Evolutionary conservation across 2,113 vertebrate genomes (phyloP), one percentile per base, ranked within the genome.

Genomic region (Hippocampus comes): DNA sequence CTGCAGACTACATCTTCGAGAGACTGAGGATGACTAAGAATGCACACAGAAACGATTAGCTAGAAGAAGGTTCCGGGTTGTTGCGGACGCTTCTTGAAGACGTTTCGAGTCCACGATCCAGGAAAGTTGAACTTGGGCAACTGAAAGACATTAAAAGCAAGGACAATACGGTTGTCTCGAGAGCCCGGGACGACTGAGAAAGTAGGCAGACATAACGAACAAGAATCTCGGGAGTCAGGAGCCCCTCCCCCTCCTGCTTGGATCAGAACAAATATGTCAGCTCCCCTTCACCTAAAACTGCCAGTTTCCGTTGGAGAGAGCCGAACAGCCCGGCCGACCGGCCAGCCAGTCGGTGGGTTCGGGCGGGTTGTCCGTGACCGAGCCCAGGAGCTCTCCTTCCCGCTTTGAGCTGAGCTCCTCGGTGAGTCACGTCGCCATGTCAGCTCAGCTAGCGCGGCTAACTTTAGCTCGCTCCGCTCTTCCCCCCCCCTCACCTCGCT

Each of bases 341-440:
- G 9, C 41, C 34, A 21, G 12, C 2, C 34, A 38, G 34, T 38
- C 34, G 34, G 10, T 21, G 9, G 21, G 21, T 42, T n/a, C 20
- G n/a, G n/a, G 6, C 15, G 64, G 15, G 42, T 14, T 17, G 15
- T 49, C 65, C 46, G 43, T 41, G 27, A n/a, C 43, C 46, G 74
- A 78, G 46, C 27, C 48, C 70, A 67, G 68, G 18, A 74, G 76
- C 67, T 71, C 17, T 21, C 46, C 83, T 93, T 93, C 89, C 85
- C 92, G 91, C 92, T 92, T 87, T 73, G 86, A 90, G 93, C 78
- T 87, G 83, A 84, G 89, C 86, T 86, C 27, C 84, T 6, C 27
- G 79, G 90, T 87, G 91, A 92, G 93, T 96, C 94, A 95, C 92
- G 94, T 94, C 94, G 94, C 95, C 94, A 95, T 95, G 94, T 94